phyloP scores from a whole-genome alignment of 53 echinoderm and acorn worm species.

The Apostichopus leukothele region DNA sequence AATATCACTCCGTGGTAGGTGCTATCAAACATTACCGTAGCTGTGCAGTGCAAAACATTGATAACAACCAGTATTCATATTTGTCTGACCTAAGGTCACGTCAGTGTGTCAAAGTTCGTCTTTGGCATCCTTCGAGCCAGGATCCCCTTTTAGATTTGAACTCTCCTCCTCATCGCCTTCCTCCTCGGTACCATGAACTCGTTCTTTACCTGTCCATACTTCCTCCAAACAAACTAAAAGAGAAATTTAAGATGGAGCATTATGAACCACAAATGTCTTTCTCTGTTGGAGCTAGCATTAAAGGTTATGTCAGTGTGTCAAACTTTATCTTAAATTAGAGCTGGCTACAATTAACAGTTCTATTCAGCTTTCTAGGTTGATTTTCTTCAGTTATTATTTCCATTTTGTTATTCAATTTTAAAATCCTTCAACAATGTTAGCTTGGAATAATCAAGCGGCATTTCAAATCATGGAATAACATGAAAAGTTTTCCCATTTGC shows the following conservation, averaged over 20 bases:
- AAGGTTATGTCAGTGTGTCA: too few relatives aligned
- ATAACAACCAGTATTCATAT: not conserved
- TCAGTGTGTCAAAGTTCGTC: conserved; percentile 26
- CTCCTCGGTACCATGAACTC: conserved; percentile 56
- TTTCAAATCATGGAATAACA: too few relatives aligned
- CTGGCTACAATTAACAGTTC: too few relatives aligned
- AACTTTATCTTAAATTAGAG: too few relatives aligned
- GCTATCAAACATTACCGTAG: not conserved
- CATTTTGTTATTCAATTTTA: too few relatives aligned
- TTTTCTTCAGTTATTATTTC: too few relatives aligned
- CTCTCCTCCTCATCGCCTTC: conserved; percentile 46
- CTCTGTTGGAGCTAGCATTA: too few relatives aligned
- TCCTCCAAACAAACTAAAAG: conserved; percentile 73
- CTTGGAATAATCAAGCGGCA: too few relatives aligned
- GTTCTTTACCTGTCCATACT: conserved; percentile 88
- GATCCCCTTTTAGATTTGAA: conserved; percentile 30
- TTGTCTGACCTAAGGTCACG: not conserved
- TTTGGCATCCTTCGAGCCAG: not conserved
- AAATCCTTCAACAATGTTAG: too few relatives aligned
- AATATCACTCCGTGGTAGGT: not conserved
- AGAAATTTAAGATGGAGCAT: not conserved
- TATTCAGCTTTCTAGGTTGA: too few relatives aligned
- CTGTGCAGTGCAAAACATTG: not conserved
- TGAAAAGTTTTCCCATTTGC: too few relatives aligned
- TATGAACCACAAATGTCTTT: too few relatives aligned